Conservation (phyloP, 2,113 vertebrate species). For the Cnemophilus loriae region DNA sequence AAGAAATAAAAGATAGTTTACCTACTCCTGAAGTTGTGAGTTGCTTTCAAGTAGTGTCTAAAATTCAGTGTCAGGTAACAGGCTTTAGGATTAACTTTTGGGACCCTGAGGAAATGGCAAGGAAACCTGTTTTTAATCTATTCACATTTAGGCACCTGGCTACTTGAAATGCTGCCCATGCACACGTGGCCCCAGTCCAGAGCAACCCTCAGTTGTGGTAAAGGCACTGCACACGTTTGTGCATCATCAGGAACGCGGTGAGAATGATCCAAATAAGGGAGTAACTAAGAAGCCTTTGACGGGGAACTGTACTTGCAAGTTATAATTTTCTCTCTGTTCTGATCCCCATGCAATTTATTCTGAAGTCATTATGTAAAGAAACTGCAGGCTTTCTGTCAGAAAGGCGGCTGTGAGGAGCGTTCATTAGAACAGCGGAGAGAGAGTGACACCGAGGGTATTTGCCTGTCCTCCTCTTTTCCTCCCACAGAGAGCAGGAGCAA, state of each 20-base stretch:
- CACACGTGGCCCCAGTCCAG: background rate
- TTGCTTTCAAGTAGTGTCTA: background rate
- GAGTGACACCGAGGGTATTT: background rate
- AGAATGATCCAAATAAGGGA: background rate
- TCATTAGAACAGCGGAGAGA: background rate
- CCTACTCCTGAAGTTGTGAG: background rate
- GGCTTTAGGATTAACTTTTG: background rate
- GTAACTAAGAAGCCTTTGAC: background rate
- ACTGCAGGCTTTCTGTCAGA: background rate
- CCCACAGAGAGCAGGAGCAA: background rate
- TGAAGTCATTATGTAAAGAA: slow-evolving; percentile 45
- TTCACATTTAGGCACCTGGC: background rate
- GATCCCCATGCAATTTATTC: slow-evolving; percentile 12
- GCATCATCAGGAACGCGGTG: background rate
- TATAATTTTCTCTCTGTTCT: slow-evolving; percentile 36
- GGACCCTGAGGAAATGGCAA: background rate
- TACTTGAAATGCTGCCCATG: background rate
- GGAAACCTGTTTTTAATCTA: background rate
- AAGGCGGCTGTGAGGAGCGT: background rate
- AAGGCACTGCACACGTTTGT: background rate
- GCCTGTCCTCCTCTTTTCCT: background rate
- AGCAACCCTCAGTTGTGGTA: background rate
- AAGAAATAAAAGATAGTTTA: background rate
- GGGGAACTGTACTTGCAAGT: background rate
- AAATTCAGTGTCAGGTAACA: background rate